Conservation (phyloP, 2,797 vertebrate species). For the Spizella passerina region DNA sequence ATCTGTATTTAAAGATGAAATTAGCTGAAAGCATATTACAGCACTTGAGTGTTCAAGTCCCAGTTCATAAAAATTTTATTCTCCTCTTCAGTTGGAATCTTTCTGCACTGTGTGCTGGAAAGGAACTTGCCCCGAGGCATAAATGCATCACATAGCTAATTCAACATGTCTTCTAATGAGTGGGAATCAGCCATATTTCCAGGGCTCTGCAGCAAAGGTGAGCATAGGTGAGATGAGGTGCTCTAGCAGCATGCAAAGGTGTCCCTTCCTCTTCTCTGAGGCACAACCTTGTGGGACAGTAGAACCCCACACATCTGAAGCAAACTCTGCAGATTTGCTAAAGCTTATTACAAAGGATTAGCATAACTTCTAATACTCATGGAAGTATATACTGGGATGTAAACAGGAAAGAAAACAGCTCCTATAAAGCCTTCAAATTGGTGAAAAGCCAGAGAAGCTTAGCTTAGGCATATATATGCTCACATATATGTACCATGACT, state of each 20-base stretch:
- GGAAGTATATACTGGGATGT: neutral
- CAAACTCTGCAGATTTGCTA: neutral
- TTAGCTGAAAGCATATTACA: conserved; percentile 49
- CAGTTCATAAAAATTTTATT: conserved; percentile 63
- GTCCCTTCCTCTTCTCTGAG: neutral
- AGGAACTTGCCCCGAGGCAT: conserved; percentile 3
- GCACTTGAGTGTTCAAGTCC: conserved; percentile 38
- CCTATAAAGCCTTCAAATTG: neutral
- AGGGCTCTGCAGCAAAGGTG: neutral
- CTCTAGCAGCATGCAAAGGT: fast-evolving
- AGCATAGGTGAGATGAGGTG: neutral
- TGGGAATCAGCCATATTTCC: neutral
- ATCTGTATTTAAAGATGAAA: conserved; percentile 54
- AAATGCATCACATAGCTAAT: conserved; percentile 17
- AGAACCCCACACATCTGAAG: neutral
- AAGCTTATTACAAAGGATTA: neutral
- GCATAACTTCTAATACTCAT: neutral
- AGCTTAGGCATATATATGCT: neutral
- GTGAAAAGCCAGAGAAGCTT: neutral
- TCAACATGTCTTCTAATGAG: neutral
- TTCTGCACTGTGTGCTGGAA: neutral
- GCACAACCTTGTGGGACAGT: neutral
- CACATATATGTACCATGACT: neutral
- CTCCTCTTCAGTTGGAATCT: conserved; percentile 17
- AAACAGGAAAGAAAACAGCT: neutral